Evolutionary conservation across 2,888 invertebrate species (phyloP).

Genomic region (Hydriomena furcata): DNA sequence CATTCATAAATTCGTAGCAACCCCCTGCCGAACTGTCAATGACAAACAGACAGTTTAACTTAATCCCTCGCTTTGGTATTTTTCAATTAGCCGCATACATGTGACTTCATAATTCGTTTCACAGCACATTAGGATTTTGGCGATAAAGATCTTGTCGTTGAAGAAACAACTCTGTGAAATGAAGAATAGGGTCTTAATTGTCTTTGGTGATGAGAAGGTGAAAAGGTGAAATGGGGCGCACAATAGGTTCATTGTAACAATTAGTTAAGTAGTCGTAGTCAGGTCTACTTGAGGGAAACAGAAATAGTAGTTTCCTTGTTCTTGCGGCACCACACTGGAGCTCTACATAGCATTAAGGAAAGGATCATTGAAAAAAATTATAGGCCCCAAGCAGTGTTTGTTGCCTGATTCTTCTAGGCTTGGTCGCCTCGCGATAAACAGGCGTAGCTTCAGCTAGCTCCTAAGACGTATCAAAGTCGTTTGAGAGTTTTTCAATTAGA

Average conservation of each 20-base stretch:
- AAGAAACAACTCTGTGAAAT: constrained; percentile 36
- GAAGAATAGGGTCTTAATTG: background rate
- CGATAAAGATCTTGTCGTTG: constrained; percentile 55
- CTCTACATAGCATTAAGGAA: too few species aligned
- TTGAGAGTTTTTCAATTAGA: too few species aligned
- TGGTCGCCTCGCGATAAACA: too few species aligned
- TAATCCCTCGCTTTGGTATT: constrained; percentile 65
- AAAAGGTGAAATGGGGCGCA: constrained; percentile 68
- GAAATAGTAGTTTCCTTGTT: too few species aligned
- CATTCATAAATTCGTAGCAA: constrained; percentile 55
- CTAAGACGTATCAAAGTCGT: too few species aligned
- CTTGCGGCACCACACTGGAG: too few species aligned
- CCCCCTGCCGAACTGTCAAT: constrained; percentile 60
- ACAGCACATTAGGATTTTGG: constrained; percentile 51
- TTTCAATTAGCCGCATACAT: constrained; percentile 74
- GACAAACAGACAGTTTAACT: constrained; percentile 59
- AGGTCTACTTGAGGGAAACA: too few species aligned
- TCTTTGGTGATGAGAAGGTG: constrained; percentile 26
- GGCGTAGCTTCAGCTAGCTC: too few species aligned
- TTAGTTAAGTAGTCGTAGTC: constrained; percentile 32
- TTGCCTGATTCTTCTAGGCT: too few species aligned
- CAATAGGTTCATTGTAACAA: constrained; percentile 68
- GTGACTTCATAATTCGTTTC: constrained; percentile 69
- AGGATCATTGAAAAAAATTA: too few species aligned
- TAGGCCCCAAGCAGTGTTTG: too few species aligned